Percentiles rank a stretch among this genome's conserved stretches.
Conservation (phyloP, 1,140 invertebrate species). For the Drosophila willistoni region DNA sequence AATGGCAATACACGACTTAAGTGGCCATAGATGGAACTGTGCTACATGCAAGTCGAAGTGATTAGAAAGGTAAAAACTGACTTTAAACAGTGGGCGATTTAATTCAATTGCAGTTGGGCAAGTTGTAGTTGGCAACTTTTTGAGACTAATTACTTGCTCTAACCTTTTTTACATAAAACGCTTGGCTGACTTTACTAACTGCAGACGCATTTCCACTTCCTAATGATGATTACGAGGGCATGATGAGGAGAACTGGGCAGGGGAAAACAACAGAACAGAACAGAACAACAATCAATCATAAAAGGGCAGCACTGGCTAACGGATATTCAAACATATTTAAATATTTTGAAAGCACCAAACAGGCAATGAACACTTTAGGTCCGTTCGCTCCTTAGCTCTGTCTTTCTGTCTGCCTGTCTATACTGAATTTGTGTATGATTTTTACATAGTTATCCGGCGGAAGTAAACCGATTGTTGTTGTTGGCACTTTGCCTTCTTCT, state of each 20-base stretch:
- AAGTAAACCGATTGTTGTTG: conserved; percentile 67
- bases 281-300: conserved; percentile 52
- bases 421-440: conserved; percentile 77
- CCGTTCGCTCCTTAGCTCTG: background rate
- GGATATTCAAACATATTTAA: conserved; percentile 35
- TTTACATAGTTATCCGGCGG: conserved; percentile 78
- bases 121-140: conserved; percentile 24
- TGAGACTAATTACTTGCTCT: conserved; percentile 44
- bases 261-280: conserved; percentile 7
- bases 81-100: conserved; percentile 44
- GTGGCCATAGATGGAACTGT: conserved; percentile 49
- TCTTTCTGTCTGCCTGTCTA: conserved; percentile 15
- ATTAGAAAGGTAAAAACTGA: conserved; percentile 58
- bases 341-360: conserved; percentile 16
- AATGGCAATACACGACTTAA: conserved; percentile 56
- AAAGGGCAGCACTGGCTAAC: conserved; percentile 53
- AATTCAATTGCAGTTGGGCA: conserved; percentile 47
- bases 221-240: conserved; percentile 49
- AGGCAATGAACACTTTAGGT: background rate
- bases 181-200: conserved; percentile 52
- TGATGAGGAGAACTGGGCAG: background rate
- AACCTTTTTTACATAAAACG: conserved; percentile 42
- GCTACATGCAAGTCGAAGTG: conserved; percentile 27
- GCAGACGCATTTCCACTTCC: conserved; percentile 5
- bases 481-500: conserved; percentile 22